phyloP scores from a whole-genome alignment of 2,888 invertebrate species.

The Ormyrus labotus region DNA sequence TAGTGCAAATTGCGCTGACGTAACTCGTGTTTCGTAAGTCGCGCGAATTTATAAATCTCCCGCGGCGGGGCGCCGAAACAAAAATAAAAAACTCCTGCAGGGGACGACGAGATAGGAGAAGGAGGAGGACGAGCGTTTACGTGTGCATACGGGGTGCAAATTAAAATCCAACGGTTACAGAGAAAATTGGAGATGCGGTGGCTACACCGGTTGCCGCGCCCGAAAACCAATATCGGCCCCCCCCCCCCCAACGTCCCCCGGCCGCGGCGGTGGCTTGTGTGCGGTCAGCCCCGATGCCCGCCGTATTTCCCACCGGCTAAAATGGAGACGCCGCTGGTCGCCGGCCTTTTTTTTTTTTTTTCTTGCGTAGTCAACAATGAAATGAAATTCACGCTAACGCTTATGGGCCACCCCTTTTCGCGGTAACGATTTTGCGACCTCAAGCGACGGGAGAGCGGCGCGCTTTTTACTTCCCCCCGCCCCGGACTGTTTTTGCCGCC shows the following conservation, averaged over 20 bases:
- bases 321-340: constrained; percentile 41
- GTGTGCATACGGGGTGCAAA: constrained; percentile 39
- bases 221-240: constrained; percentile 47
- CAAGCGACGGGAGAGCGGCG: neutral
- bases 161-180: constrained; percentile 59
- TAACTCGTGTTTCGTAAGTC: constrained; percentile 54
- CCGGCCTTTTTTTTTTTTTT: too few species aligned
- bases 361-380: constrained; percentile 31
- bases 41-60: constrained; percentile 54
- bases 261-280: neutral
- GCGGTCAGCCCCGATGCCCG: constrained; percentile 43
- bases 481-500: too few species aligned
- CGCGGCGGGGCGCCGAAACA: neutral
- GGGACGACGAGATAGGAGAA: neutral
- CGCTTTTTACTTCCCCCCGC: too few species aligned
- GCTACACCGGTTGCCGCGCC: constrained; percentile 1
- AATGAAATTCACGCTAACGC: constrained; percentile 53
- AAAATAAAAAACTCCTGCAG: neutral
- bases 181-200: constrained; percentile 55
- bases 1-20: constrained; percentile 58
- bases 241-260: too few species aligned
- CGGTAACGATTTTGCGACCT: constrained; percentile 37
- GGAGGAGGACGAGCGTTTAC: neutral
- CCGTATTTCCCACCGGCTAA: constrained; percentile 24
- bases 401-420: constrained; percentile 19